Conservation (phyloP, 2,888 invertebrate species). For the Meghimatium bilineatum region DNA sequence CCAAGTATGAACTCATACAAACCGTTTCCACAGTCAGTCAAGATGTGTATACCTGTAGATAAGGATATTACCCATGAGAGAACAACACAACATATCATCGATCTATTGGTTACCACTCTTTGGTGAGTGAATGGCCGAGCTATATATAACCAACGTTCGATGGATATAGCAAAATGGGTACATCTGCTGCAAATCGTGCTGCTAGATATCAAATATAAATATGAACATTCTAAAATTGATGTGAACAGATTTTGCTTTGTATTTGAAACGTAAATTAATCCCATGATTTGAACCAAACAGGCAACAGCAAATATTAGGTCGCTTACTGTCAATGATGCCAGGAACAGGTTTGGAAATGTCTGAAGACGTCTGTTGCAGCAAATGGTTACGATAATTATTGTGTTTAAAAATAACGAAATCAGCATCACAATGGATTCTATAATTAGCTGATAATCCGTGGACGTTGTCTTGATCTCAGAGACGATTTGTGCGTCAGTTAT, state of each 20-base stretch:
- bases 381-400: not conserved
- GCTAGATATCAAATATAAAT: not conserved
- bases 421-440: not conserved
- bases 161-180: not conserved
- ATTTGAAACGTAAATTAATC: not conserved
- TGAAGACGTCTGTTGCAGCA: not conserved
- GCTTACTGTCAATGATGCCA: slow-evolving; percentile 4
- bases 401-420: not conserved
- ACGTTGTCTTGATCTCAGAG: too few relatives aligned
- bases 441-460: too few relatives aligned
- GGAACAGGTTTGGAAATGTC: slow-evolving; percentile 7
- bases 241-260: not conserved
- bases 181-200: not conserved
- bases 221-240: not conserved
- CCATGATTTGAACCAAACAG: not conserved
- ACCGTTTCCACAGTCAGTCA: not conserved
- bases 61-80: not conserved
- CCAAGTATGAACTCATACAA: not conserved
- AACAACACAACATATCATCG: not conserved
- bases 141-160: slow-evolving; percentile 31
- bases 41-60: not conserved
- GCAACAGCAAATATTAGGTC: not conserved
- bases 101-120: not conserved
- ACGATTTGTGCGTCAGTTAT: too few relatives aligned
- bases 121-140: slow-evolving; percentile 11